Conservation (phyloP, 2,113 vertebrate genomes). For the Ptychochromis oligacanthus region DNA sequence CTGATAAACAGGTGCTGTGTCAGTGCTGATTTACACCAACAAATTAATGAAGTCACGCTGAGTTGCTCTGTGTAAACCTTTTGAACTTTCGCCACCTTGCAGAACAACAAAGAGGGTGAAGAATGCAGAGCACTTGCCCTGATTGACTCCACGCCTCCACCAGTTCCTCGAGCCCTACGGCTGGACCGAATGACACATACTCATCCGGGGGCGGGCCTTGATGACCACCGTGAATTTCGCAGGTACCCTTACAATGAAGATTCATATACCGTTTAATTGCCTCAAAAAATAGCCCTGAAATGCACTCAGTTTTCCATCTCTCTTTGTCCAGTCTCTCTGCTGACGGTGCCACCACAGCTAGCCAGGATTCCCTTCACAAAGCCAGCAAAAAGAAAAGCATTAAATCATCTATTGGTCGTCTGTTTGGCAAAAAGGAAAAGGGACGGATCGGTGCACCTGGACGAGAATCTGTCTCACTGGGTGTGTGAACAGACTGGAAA, state of each 20-base stretch:
- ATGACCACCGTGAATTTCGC: constrained; percentile 87
- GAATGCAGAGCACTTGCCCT: constrained; percentile 83
- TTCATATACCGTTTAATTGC: background rate
- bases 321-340: constrained; percentile 76
- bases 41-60: background rate
- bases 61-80: background rate
- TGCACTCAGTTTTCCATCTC: background rate
- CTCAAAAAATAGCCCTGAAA: background rate
- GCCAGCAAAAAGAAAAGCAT: constrained; percentile 96
- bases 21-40: background rate
- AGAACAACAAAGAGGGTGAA: constrained; percentile 92
- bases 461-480: constrained; percentile 87
- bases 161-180: constrained; percentile 88
- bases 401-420: constrained; percentile 92
- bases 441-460: constrained; percentile 87
- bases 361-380: constrained; percentile 93
- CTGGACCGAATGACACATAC: constrained; percentile 92
- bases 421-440: constrained; percentile 95
- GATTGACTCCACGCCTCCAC: constrained; percentile 85
- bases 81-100: background rate
- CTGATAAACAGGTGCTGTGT: constrained; percentile 80
- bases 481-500: constrained; percentile 65
- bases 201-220: constrained; percentile 86
- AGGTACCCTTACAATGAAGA: constrained; percentile 73
- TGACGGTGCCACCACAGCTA: constrained; percentile 81